Evolutionary conservation across 2,888 invertebrate species (phyloP), one percentile per base, ranked within the genome.

Genomic region (Drosophila leonis): DNA sequence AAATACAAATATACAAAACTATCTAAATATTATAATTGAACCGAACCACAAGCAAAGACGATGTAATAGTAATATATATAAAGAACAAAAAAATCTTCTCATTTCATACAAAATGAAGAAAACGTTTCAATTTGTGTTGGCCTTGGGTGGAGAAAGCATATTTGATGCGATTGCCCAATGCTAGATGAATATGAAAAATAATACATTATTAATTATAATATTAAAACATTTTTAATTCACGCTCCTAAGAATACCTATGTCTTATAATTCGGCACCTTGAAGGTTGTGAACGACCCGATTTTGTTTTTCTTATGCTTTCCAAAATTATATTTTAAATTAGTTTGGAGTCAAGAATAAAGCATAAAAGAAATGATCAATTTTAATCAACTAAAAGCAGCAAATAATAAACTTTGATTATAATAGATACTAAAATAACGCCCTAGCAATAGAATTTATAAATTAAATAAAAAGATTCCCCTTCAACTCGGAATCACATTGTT

Each of bases 401-500:
- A 76, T 76, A 76, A 63, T 49, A 18, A 57, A 41, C 12, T 59
- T 67, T 24, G 18, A 59, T 68, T 65, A 78, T 75, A 76, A 76
- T 76, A 76, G 65, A 54, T 44, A 60, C 35, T 49, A 59, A 61
- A 51, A 73, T 57, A 75, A 77, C 54, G 49, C 18, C 18, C 42
- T 74, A 78, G 68, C 33, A 52, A 78, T 78, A 76, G 75, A 60
- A 65, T 59, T 42, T 39, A 78, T 77, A 65, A 77, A 78, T 20
- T 9, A 35, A 74, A 68, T 59, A 57, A 44, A 55, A 55, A 8
- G 44, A 35, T 35, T 44, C 27, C n/a, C 9, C 27, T 46, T 59
- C 35, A 9, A 37, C 39, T 29, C 15, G 37, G 48, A 48, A 41
- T 67, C 55, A 63, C 24, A 55, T 52, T 63, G 65, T 77, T 74